Evolutionary conservation across 2,797 vertebrate species (phyloP), one percentile per base, ranked within the genome.

Genomic region (Notoglanidium macrostoma): DNA sequence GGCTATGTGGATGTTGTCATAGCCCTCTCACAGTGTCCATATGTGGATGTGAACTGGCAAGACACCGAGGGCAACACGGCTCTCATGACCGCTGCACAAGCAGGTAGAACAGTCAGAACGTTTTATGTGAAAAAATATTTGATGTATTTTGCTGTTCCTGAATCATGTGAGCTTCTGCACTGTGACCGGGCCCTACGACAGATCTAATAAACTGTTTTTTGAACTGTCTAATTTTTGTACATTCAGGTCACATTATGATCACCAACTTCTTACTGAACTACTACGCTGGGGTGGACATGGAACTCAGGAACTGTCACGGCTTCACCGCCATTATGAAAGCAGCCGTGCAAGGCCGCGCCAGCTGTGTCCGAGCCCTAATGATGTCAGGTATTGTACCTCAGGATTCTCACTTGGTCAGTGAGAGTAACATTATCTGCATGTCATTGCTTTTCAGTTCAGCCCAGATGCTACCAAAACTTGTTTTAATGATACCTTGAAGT

Each of bases 31-130:
- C 97, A 98, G 85, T 99, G 98, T 88, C 97, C 98, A 23, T 93
- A 97, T 78, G 73, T 99, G 82, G 97, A 99, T 10, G 95, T 99
- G 84, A 99, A 99, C 96, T 98, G 98, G 98, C 98, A 99, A 93
- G 98, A 99, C 96, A 99, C 96, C 0, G 98, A 99, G 91, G 98
- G 98, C 35, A 99, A 99, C 94, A 99, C 98, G 0, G 97, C 98
- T 80, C 96, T 99, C 0, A 99, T 98, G 89, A 97, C 94, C 0
- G 98, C 98, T 35, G 96, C 96, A 1, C 98, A 99, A 96, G 98
- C 98, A 96, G 98, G 98, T 99, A 96, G 51, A 79, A 67, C 57
- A 26, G 11, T 15, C 14, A 4, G 6, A n/a, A 29, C 12, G 7
- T 29, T 51, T 46, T 49, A 49, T 68, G 17, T 32, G 2, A 68